Evolutionary conservation across 2,113 vertebrate species (phyloP), one percentile per base, ranked within the genome.

Genomic region (Corythornis cristatus): DNA sequence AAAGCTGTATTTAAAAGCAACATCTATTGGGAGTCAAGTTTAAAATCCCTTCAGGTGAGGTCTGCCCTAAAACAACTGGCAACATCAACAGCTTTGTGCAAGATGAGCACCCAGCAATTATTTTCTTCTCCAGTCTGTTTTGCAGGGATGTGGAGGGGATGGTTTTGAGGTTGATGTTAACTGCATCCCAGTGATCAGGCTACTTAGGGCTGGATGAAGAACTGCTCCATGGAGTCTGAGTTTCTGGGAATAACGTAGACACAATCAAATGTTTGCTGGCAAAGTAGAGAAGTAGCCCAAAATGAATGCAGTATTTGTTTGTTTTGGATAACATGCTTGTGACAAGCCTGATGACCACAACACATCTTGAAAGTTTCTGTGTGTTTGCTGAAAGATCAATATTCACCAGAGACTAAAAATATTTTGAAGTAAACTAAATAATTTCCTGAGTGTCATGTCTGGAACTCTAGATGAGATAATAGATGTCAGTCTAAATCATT

Each of bases 401-500:
- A 72, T 5, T 11, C 13, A 82, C 18, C 19, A 79, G 45, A 81
- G 21, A 33, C 28, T 57, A 45, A 61, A 90, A 88, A 28, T 2
- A 72, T 64, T 71, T 88, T 61, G 28, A 76, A 20, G 67, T 75
- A 90, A 86, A 54, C 21, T 26, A 15, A 58, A 21, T 43, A 57
- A 10, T 54, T 82, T 78, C n/a, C 37, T 72, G 35, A 5, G 8
- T 86, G 45, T 18, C 5, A 13, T 15, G 9, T 50, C 57, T 92
- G 50, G 40, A 82, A 58, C 57, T 68, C 45, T 26, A 86, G 35
- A 90, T 90, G 45, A 90, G 70, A 83, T 93, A 90, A 94, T 48
- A 71, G 54, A 86, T 82, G 68, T 86, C 66, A 82, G 33, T 45
- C 46, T 89, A 90, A 89, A 95, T 51, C 83, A 92, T 81, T 93